phyloP scores from a whole-genome alignment of 1,140 invertebrate genomes.

The Rhyacophila brunnea region DNA sequence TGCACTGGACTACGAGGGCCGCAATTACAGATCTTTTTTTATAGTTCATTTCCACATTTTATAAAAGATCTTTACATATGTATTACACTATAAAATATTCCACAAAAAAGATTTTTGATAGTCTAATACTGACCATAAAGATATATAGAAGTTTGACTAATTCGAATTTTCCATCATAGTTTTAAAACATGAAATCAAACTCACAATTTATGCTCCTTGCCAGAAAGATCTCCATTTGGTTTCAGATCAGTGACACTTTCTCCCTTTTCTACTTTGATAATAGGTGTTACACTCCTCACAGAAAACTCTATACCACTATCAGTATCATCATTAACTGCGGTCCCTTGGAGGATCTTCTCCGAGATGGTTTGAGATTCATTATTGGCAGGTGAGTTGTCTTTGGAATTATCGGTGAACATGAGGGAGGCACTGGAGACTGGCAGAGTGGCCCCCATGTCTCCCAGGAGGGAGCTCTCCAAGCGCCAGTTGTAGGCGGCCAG shows the following conservation, averaged over 20 bases:
- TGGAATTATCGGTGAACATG: constrained; percentile 46
- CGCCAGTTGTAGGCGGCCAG: constrained; percentile 90
- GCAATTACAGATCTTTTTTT: no score
- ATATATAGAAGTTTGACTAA: no score
- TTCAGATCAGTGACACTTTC: not conserved
- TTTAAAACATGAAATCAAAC: not conserved
- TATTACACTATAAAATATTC: no score
- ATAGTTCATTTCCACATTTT: no score
- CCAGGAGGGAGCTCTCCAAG: constrained; percentile 86
- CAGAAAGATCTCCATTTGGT: not conserved
- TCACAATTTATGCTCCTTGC: constrained; percentile 4
- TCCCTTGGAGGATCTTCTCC: not conserved
- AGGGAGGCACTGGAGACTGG: constrained; percentile 52
- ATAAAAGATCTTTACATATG: no score
- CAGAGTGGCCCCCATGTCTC: constrained; percentile 75
- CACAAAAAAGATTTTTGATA: no score
- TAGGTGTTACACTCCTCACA: not conserved
- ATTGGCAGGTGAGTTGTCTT: constrained; percentile 36
- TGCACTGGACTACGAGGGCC: no score
- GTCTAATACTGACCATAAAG: no score
- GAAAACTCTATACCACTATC: not conserved
- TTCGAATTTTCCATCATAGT: no score
- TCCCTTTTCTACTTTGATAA: not conserved
- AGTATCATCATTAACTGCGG: not conserved
- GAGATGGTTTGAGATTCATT: not conserved